Conservation (phyloP, 2,888 invertebrate genomes). For the Watsonalla binaria region DNA sequence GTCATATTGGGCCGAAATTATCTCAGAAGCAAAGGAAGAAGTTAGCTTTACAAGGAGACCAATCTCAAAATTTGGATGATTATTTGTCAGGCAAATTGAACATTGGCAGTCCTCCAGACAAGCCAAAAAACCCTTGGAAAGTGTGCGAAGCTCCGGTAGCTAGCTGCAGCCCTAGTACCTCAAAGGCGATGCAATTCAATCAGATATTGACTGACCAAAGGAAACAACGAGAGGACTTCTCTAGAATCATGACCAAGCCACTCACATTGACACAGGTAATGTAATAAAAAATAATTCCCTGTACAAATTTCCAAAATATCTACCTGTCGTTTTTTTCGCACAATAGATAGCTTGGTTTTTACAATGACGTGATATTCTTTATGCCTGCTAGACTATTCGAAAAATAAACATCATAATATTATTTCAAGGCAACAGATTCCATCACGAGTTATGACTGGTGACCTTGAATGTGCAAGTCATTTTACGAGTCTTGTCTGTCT, state of each 20-base stretch:
- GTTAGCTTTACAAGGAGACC: conserved; percentile 68
- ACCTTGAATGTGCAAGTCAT: too few relatives aligned
- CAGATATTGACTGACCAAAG: conserved; percentile 85
- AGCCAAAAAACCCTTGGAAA: conserved; percentile 74
- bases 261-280: conserved; percentile 86
- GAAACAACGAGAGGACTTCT: conserved; percentile 84
- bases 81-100: conserved; percentile 43
- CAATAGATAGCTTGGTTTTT: too few relatives aligned
- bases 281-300: neutral
- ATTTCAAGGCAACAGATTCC: too few relatives aligned
- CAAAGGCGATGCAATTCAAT: conserved; percentile 56
- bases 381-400: too few relatives aligned
- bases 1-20: conserved; percentile 72
- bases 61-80: conserved; percentile 43
- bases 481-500: too few relatives aligned
- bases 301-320: too few relatives aligned
- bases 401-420: too few relatives aligned
- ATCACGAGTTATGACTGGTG: too few relatives aligned
- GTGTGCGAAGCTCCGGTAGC: conserved; percentile 46
- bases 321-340: too few relatives aligned
- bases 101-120: conserved; percentile 52
- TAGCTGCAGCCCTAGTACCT: conserved; percentile 59
- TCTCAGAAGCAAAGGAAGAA: conserved; percentile 83
- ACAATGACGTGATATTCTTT: too few relatives aligned
- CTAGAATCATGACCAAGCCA: conserved; percentile 85